Evolutionary conservation across 2,113 vertebrate species (phyloP), one percentile per base, ranked within the genome.

Genomic region (Turdus rufiventris): DNA sequence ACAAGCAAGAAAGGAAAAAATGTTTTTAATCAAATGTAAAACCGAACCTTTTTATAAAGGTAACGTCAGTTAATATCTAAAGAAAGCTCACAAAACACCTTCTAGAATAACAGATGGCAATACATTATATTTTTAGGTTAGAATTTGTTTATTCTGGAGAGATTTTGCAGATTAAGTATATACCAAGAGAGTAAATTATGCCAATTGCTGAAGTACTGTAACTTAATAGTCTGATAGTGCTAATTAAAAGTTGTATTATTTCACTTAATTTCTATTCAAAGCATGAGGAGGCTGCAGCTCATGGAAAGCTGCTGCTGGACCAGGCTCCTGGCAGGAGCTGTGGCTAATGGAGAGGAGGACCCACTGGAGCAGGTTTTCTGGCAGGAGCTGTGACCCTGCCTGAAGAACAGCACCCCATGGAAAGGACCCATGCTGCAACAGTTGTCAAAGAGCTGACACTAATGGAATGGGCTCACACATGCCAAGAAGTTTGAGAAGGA

Each of bases 391-490:
- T 19, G 31, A 45, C 33, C 47, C 19, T n/a, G 28, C 31, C 54
- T 34, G 28, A 63, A 78, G 24, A 31, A 29, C 54, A 26, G 19
- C 7, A 67, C 1, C 23, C 33, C 57, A 65, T 2, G 6, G 40
- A 45, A 61, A 51, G 4, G 5, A 1, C 4, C 21, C 14, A 6
- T 7, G 40, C 13, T 56, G n/a, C 12, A 74, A 10, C 45, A 74
- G 57, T 14, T n/a, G 45, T 67, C 16, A 0, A 45, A 68, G 34
- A 57, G 43, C 6, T 48, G 23, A 21, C 34, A 31, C 11, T 19
- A 7, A 28, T 0, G 0, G 47, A 15, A 88, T 72, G 31, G 15
- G 23, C 13, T 51, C 68, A 53, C 0, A 53, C 0, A 0, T 5
- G 70, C 51, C 57, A 28, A 76, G 19, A 68, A 38, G 25, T 54